Evolutionary conservation across 2,888 invertebrate species (phyloP).

Genomic region (Athalia cordata): DNA sequence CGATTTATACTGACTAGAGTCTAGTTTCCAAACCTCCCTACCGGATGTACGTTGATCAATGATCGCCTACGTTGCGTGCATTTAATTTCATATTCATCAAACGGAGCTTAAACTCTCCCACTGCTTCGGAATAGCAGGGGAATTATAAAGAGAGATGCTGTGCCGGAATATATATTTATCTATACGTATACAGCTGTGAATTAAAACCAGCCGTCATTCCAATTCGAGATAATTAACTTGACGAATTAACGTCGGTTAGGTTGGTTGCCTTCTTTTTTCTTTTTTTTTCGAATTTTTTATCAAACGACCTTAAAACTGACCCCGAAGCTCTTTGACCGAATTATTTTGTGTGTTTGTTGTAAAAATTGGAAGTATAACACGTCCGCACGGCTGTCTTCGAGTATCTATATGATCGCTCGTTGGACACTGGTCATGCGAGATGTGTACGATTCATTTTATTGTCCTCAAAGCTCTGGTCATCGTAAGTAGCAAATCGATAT

Average conservation of each 20-base stretch:
- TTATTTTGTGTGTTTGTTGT: too few relatives aligned
- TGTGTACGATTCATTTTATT: not conserved
- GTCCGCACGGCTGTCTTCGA: not conserved
- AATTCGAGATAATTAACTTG: not conserved
- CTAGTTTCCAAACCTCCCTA: constrained; percentile 23
- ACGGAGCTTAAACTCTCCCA: constrained; percentile 25
- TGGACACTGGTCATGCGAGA: not conserved
- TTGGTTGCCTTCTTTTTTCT: too few relatives aligned
- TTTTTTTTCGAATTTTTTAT: too few relatives aligned
- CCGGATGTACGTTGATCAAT: constrained; percentile 32
- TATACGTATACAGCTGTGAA: not conserved
- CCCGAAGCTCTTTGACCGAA: constrained; percentile 6
- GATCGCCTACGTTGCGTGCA: constrained; percentile 37
- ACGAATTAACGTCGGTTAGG: not conserved
- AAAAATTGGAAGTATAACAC: not conserved
- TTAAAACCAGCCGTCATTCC: too few relatives aligned
- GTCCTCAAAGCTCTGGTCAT: constrained; percentile 3
- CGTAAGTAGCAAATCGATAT: constrained; percentile 4
- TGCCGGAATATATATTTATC: not conserved
- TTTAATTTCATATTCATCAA: constrained; percentile 38
- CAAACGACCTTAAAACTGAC: not conserved
- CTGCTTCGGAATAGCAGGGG: constrained; percentile 11
- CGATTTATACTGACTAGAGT: constrained; percentile 24
- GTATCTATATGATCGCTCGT: not conserved
- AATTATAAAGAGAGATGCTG: not conserved